phyloP scores from a whole-genome alignment of 2,113 vertebrate species.

The Pseudolaguvia tuberculata region DNA sequence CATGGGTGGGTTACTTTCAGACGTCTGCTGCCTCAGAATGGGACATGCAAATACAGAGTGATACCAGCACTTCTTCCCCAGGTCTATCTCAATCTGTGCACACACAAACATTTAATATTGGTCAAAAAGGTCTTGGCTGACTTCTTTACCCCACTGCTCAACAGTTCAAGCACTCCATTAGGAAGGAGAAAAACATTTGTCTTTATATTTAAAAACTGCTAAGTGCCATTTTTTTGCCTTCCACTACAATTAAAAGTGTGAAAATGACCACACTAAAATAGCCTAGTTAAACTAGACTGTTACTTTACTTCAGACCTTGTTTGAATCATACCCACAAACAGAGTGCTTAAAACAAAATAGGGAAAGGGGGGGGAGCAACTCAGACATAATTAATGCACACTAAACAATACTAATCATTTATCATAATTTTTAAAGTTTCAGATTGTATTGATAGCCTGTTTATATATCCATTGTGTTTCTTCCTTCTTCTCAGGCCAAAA shows the following conservation, averaged over 20 bases:
- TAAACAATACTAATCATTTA: neutral
- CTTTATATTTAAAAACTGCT: neutral
- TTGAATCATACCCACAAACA: neutral
- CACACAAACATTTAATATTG: neutral
- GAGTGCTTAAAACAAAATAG: too few relatives aligned
- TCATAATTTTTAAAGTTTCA: neutral
- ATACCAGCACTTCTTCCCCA: conserved; percentile 90
- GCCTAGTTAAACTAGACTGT: neutral
- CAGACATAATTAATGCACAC: too few relatives aligned
- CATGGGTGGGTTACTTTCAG: conserved; percentile 86
- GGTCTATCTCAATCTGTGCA: conserved; percentile 81
- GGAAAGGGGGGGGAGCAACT: neutral
- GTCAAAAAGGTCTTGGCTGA: neutral
- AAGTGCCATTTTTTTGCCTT: neutral
- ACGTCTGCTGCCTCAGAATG: conserved; percentile 84
- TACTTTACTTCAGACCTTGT: neutral
- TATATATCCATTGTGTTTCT: neutral
- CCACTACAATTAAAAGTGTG: too few relatives aligned
- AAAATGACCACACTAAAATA: neutral
- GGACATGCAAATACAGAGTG: conserved; percentile 87
- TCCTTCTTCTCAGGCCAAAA: neutral
- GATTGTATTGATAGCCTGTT: neutral
- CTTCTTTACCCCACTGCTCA: neutral
- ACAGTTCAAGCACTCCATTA: too few relatives aligned
- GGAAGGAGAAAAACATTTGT: neutral